Evolutionary conservation across 2,797 vertebrate genomes (phyloP).

Genomic region (Borostomias antarcticus): DNA sequence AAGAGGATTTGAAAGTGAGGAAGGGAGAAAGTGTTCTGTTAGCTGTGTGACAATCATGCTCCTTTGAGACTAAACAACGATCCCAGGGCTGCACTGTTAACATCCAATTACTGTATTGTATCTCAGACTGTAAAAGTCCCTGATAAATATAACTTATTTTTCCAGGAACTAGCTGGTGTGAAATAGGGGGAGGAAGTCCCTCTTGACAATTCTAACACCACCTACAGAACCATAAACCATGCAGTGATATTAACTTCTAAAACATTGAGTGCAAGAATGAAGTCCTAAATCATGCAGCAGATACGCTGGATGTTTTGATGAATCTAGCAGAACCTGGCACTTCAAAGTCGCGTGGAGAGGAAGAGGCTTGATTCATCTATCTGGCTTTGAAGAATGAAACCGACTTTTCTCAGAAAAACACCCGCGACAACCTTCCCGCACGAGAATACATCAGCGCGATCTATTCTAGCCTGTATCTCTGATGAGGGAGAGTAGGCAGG

Average conservation of each 20-base stretch:
- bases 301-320: neutral
- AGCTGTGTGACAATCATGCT: neutral
- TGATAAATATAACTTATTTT: neutral
- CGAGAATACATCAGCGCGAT: no score
- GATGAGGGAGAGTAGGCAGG: no score
- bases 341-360: conserved; percentile 21
- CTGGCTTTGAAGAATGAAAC: conserved; percentile 33
- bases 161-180: neutral
- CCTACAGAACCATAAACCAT: no score
- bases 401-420: conserved; percentile 6
- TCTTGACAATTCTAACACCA: neutral
- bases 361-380: conserved; percentile 26
- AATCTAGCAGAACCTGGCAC: neutral
- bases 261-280: neutral
- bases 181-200: neutral
- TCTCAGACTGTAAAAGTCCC: neutral
- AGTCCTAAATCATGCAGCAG: neutral
- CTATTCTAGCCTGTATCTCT: no score
- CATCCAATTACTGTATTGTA: no score
- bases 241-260: no score
- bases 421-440: conserved; percentile 24
- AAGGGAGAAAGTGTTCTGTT: neutral
- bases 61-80: no score
- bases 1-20: conserved; percentile 10
- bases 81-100: no score